Evolutionary conservation across 2,113 vertebrate species (phyloP), one percentile per base, ranked within the genome.

Genomic region (Leucosticte australis): DNA sequence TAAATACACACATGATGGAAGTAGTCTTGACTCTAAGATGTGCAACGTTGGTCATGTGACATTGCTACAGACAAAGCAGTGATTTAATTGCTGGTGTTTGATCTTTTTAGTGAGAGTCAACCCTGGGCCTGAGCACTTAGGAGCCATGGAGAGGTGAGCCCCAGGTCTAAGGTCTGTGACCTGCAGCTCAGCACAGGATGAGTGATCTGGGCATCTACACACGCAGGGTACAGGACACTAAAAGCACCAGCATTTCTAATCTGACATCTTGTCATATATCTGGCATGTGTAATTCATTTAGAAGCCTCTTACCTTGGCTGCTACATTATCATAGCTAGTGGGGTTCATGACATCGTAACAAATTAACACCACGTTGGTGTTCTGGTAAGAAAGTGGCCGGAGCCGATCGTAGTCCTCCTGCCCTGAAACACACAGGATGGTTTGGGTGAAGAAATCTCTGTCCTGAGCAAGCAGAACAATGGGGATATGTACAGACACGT

Each of bases 291-390:
- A 82, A 87, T 75, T 87, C 0, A 35, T 56, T 82, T 57, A 35
- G 91, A 87, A 20, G 24, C 20, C 37, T 86, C 95, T 97, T 97
- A 99, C 99, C 99, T 99, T 99, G 93, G 99, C 98, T 90, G 98
- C 81, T 82, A 99, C 98, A 0, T 99, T 99, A 11, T 99, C 99
- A 13, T 98, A 99, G 94, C 99, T 99, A 39, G 98, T 99, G 50
- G 99, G 99, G 97, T 98, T 99, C 96, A 98, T 99, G 95, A 99
- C 99, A 13, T 99, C 99, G 23, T 99, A 99, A 95, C 99, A 99
- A 76, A 99, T 98, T 57, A 99, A 91, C 75, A 99, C 97, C 0
- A 99, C 96, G 4, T 99, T 97, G 44, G 98, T 98, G 80, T 98
- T 98, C 97, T 99, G 99, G 97, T 99, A 99, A 13, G 99, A 99